These are phyloP conservation scores for Eupeodes luniger DNA, from an alignment of 2,888 invertebrate species.

Conservation along the genomic window DNA sequence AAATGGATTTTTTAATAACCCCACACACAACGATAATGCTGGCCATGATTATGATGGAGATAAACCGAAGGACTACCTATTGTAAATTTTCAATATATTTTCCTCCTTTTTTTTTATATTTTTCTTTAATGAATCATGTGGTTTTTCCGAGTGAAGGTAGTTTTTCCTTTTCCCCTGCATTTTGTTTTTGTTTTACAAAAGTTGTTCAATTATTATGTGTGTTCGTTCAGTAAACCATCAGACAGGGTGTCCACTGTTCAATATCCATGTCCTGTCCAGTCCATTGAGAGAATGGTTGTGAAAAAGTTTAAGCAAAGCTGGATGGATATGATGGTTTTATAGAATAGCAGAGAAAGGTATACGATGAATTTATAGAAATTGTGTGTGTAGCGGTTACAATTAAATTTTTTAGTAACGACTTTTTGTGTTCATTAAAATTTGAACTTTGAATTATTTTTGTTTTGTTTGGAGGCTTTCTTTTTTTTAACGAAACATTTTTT, in stretches of 20 bases:
- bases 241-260: slow-evolving; percentile 13
- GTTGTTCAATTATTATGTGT: slow-evolving; percentile 14
- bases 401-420: neutral
- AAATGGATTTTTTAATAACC: slow-evolving; percentile 63
- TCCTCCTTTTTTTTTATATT: neutral
- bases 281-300: neutral
- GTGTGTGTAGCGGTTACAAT: neutral
- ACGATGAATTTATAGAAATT: neutral
- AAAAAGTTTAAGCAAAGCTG: neutral
- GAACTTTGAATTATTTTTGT: neutral
- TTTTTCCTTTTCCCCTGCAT: neutral
- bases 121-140: slow-evolving; percentile 46
- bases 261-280: neutral
- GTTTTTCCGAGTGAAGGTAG: slow-evolving; percentile 11
- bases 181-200: slow-evolving; percentile 1
- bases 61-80: slow-evolving; percentile 42
- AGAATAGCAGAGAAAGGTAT: neutral
- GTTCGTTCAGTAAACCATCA: neutral
- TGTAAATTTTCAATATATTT: slow-evolving; percentile 67
- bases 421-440: neutral
- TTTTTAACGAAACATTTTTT: no score
- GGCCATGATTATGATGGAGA: slow-evolving; percentile 61
- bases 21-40: slow-evolving; percentile 66
- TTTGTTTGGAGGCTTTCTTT: no score
- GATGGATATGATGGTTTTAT: neutral